These are phyloP conservation scores for Scomber colias DNA, from an alignment of 2,113 vertebrate genomes.

Conservation along the genomic window DNA sequence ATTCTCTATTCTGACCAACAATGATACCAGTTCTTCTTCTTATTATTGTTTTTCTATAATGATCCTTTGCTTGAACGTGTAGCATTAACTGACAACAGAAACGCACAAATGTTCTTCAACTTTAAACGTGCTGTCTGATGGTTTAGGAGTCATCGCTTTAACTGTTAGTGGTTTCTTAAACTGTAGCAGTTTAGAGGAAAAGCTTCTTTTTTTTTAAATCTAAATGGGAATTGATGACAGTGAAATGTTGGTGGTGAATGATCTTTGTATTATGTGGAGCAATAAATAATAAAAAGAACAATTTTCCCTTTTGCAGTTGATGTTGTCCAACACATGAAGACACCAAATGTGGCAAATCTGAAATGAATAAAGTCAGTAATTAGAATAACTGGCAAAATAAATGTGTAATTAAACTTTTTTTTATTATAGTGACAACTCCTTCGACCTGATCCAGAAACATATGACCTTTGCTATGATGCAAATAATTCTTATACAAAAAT, in stretches of 20 bases:
- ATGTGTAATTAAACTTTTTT: too few species aligned
- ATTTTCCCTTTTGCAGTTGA: not conserved
- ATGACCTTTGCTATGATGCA: too few species aligned
- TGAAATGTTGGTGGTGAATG: not conserved
- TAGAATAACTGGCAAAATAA: too few species aligned
- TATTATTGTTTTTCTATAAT: not conserved
- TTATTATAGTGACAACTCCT: too few species aligned
- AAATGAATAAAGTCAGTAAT: not conserved
- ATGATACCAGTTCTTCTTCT: not conserved
- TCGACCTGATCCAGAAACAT: too few species aligned
- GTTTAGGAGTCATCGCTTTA: not conserved
- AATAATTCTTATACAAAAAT: too few species aligned
- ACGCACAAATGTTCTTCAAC: not conserved
- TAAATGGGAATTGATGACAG: not conserved
- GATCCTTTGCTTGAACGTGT: constrained; percentile 1
- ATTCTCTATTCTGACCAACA: not conserved
- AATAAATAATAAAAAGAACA: constrained; percentile 44
- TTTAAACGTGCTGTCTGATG: not conserved
- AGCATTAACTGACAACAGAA: not conserved
- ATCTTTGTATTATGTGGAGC: constrained; percentile 31
- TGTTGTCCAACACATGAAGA: not conserved
- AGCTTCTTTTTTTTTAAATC: constrained; percentile 3
- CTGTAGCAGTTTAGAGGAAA: not conserved
- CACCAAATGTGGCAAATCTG: not conserved
- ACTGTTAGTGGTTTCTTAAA: constrained; percentile 17